Base-by-base conservation (phyloP, 1,140 invertebrate species). In the Drosophila equinoxialis region DNA sequence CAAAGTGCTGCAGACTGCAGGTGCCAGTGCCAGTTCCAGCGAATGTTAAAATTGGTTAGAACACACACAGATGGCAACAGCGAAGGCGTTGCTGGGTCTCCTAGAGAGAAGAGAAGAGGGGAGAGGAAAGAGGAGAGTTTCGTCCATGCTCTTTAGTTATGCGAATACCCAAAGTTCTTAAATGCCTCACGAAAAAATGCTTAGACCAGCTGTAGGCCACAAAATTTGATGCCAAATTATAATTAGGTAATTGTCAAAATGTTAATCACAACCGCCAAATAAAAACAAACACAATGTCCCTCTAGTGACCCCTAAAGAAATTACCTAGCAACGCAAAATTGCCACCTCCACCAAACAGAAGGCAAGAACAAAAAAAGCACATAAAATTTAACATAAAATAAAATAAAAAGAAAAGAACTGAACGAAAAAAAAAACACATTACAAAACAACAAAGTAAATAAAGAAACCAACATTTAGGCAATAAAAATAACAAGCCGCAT, bases 401-500 rank as follows among this genome's bases (percentile, higher is more conserved):
- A 20, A 23, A 51, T 8, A 23, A 51, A 30, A 23, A 51, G 6
- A 23, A 51, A 10, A 23, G 17, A 51, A 20, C 20, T 3, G 17
- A 51, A 51, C 2, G 11, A 23, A 23, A 39, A 64, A 42, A 26
- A 59, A 59, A 39, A 11, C 33, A 37, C 57, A 59, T 37, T 20
- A 59, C 17, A 54, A 61, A 35, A 26, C 51, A 7, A 30, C 8
- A 65, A 20, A n/a, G 60, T 63, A 30, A 65, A 65, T 69, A 37
- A 35, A 42, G 35, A 48, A 75, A 39, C 26, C 48, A 65, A 79
- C 68, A 60, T 64, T 54, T 30, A 33, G 67, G 54, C 65, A 61
- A 81, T 77, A 73, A 79, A 87, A 86, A 86, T 86, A 82, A 82
- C 66, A 86, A 79, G 63, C 65, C 65, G 37, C 81, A 77, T 81